These are phyloP conservation scores for Drosophila neoperkinsi DNA, from an alignment of 2,888 invertebrate species.

Conservation along the genomic window DNA sequence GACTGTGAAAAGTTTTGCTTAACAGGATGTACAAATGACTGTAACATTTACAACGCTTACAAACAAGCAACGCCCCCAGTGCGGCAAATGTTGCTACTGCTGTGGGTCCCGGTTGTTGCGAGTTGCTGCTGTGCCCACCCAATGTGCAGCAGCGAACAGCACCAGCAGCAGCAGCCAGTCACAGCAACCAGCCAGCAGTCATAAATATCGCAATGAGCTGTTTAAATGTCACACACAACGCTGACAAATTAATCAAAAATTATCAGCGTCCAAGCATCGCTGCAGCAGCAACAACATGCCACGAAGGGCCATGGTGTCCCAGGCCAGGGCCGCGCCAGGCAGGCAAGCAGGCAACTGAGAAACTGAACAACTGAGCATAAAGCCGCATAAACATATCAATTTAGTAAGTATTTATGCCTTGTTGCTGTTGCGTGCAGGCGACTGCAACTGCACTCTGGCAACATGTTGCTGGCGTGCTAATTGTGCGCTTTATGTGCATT, in stretches of 20 bases:
- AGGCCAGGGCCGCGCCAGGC: slow-evolving; percentile 34
- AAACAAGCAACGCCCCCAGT: slow-evolving; percentile 66
- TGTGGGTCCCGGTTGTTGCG: slow-evolving; percentile 18
- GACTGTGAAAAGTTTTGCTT: slow-evolving; percentile 74
- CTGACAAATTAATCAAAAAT: slow-evolving; percentile 81
- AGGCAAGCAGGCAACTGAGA: slow-evolving; percentile 36
- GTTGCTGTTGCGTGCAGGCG: slow-evolving; percentile 34
- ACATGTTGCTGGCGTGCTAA: slow-evolving; percentile 78
- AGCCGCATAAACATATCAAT: slow-evolving; percentile 78
- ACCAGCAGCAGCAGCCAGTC: slow-evolving; percentile 45
- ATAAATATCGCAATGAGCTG: slow-evolving; percentile 82
- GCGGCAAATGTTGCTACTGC: slow-evolving; percentile 28
- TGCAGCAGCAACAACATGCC: slow-evolving; percentile 51
- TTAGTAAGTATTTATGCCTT: slow-evolving; percentile 71
- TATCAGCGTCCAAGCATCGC: slow-evolving; percentile 74
- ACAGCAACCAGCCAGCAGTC: slow-evolving; percentile 60
- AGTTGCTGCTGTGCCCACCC: slow-evolving; percentile 66
- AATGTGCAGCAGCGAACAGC: slow-evolving; percentile 61
- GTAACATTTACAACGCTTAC: slow-evolving; percentile 63
- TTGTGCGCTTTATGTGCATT: slow-evolving; percentile 76
- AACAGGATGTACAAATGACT: slow-evolving; percentile 78
- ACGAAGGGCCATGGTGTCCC: slow-evolving; percentile 45
- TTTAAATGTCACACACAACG: slow-evolving; percentile 80
- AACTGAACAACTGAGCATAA: slow-evolving; percentile 52
- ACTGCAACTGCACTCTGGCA: slow-evolving; percentile 46